Evolutionary conservation across 2,888 invertebrate species (phyloP).

Genomic region (Scaptodrosophila latifasciaeformis): DNA sequence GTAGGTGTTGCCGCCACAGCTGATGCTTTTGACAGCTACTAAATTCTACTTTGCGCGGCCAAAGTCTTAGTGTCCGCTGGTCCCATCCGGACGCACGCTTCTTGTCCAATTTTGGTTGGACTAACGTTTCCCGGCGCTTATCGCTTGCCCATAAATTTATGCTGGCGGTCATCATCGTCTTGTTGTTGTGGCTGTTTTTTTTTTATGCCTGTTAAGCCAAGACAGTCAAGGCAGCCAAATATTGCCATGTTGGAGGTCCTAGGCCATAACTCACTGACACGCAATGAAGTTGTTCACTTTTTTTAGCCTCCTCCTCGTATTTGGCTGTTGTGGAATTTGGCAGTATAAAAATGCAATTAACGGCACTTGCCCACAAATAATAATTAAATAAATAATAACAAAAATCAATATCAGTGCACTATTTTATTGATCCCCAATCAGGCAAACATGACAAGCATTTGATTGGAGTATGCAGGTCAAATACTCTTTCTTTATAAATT

Average conservation of each 20-base stretch:
- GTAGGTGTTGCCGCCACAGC: constrained; percentile 65
- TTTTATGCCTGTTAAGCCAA: constrained; percentile 5
- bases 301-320: not conserved
- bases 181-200: constrained; percentile 20
- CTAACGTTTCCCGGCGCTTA: constrained; percentile 48
- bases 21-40: constrained; percentile 68
- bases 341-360: constrained; percentile 3
- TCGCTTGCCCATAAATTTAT: constrained; percentile 59
- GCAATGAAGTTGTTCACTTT: constrained; percentile 60
- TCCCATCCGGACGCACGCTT: constrained; percentile 51
- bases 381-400: not conserved
- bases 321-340: constrained; percentile 1
- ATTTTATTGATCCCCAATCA: no score
- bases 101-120: constrained; percentile 63
- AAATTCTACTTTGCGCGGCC: constrained; percentile 52
- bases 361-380: not conserved
- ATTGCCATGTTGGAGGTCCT: constrained; percentile 55
- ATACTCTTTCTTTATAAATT: no score
- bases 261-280: constrained; percentile 54
- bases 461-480: no score
- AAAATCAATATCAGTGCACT: no score
- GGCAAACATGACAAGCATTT: no score
- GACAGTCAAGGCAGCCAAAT: constrained; percentile 32
- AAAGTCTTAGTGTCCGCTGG: not conserved
- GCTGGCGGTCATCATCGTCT: constrained; percentile 24